These are phyloP conservation scores for Drosophila mettleri DNA, from an alignment of 2,888 invertebrate species.

Conservation along the genomic window DNA sequence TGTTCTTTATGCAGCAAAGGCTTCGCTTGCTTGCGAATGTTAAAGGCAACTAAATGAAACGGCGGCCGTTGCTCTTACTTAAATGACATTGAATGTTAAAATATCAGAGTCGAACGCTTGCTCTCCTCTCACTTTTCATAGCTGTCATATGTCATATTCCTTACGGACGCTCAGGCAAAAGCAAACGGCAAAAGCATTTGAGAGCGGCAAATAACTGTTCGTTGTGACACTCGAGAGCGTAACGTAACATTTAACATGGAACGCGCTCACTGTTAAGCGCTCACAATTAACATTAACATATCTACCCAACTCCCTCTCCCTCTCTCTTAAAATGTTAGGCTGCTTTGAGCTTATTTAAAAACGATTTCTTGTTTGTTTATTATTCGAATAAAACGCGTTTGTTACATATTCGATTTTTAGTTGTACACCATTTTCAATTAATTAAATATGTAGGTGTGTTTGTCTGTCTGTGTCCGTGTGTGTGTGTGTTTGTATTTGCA, in stretches of 20 bases:
- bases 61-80: conserved; percentile 13
- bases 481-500: neutral
- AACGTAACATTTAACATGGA: neutral
- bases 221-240: neutral
- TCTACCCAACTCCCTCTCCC: neutral
- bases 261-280: conserved; percentile 13
- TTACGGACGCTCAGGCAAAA: neutral
- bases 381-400: conserved; percentile 66
- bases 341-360: conserved; percentile 34
- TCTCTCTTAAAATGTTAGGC: neutral
- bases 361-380: conserved; percentile 49
- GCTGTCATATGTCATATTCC: neutral
- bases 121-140: neutral
- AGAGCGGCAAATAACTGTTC: neutral
- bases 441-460: conserved; percentile 4
- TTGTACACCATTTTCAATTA: conserved; percentile 26
- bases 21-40: conserved; percentile 7
- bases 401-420: conserved; percentile 55
- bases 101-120: neutral
- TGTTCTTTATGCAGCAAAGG: neutral
- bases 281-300: neutral
- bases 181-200: neutral
- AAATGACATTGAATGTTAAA: neutral
- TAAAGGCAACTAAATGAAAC: conserved; percentile 26
- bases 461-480: neutral